phyloP scores from a whole-genome alignment of 2,888 invertebrate species.

The Neoascia interrupta region DNA sequence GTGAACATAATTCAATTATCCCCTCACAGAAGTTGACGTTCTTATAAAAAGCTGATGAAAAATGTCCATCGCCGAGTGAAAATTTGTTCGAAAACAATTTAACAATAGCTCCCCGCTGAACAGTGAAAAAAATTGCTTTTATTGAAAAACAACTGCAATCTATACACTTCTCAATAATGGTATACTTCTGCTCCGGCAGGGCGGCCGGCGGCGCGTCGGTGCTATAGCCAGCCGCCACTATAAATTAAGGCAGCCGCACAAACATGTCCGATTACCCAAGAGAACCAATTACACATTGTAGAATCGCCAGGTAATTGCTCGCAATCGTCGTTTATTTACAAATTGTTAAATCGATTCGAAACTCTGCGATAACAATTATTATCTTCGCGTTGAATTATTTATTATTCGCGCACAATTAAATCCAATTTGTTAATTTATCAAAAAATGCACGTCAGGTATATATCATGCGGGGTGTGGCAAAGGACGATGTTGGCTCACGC shows the following conservation, averaged over 20 bases:
- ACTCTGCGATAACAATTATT: conserved; percentile 67
- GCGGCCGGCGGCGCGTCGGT: too few relatives aligned
- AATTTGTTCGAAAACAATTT: conserved; percentile 38
- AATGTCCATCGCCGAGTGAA: conserved; percentile 12
- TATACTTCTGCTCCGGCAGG: too few relatives aligned
- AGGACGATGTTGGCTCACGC: too few relatives aligned
- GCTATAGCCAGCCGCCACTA: conserved; percentile 17
- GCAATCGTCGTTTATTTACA: conserved; percentile 66
- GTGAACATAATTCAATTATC: conserved; percentile 8
- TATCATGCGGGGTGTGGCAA: neutral
- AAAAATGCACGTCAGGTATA: conserved; percentile 44
- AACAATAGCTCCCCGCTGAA: conserved; percentile 29
- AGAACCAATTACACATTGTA: conserved; percentile 63
- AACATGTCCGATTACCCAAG: conserved; percentile 58
- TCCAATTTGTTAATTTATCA: conserved; percentile 70
- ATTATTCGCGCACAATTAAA: conserved; percentile 68
- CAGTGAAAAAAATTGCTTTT: neutral
- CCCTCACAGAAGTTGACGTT: too few relatives aligned
- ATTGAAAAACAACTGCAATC: neutral
- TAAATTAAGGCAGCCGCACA: conserved; percentile 55
- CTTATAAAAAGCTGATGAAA: too few relatives aligned
- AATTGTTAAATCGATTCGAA: conserved; percentile 70
- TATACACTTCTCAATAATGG: neutral
- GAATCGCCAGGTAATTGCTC: conserved; percentile 68
- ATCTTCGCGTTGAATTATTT: conserved; percentile 67